Base-by-base conservation (phyloP, 1,140 invertebrate genomes). In the Drosophila funebris region DNA sequence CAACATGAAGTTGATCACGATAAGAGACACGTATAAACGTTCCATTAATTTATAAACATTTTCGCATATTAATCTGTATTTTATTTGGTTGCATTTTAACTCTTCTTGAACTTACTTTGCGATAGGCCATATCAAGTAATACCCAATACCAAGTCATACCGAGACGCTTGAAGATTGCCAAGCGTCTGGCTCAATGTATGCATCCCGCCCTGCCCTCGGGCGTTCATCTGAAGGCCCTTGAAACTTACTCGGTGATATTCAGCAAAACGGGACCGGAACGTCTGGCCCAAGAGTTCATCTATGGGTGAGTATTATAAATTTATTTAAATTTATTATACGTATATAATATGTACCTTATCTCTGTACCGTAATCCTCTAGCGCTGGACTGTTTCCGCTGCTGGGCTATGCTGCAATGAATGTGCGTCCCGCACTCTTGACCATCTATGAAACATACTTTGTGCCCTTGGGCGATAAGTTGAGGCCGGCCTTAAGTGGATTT, bases 241-340 rank as follows among this genome's bases (percentile, higher is more conserved):
- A 99, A 92, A 98, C 97, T 0, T 99, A 98, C 92, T 96, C 97
- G 81, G 96, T 97, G 68, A 97, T 98, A 87, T 98, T 99, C 92
- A 96, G 96, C 90, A 96, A 95, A 81, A 97, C 98, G 92, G 97
- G 97, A 46, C 95, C 96, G 33, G 95, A 96, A 80, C 93, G 96
- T 70, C 92, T 98, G 52, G 95, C 96, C 58, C 94, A 96, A 84
- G 96, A 98, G 90, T 97, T 97, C 89, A 97, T 97, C 74, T 98
- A 97, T 91, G 96, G 96, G 90, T 91, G 46, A 56, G 69, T 73
- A 24, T 4, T 2, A 13, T 52, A 11, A 1, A 3, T 31, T n/a
- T 8, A 36, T 11, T 33, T 36, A 3, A 3, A 3, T 39, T 0
- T 20, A 8, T 8, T 48, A 22, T 33, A 33, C 7, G 7, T 18